Percentiles rank a stretch among this genome's conserved stretches.
Conservation (phyloP, 2,888 invertebrate species). For the Clostera curtula region DNA sequence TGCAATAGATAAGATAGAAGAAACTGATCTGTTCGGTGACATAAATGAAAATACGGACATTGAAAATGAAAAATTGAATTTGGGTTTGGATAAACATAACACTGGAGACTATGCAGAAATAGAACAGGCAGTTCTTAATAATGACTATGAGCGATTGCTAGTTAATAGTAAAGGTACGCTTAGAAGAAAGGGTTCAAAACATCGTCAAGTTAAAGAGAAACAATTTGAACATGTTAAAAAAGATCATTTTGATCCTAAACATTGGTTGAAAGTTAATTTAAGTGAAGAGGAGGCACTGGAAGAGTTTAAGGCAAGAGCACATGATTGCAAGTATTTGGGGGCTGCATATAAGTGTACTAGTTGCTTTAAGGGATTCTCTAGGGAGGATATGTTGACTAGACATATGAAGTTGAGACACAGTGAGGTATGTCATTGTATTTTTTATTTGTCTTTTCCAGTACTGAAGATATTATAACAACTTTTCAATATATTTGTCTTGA, state of each 20-base stretch:
- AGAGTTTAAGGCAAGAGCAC: conserved; percentile 37
- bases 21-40: conserved; percentile 20
- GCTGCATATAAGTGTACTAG: conserved; percentile 46
- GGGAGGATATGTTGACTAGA: conserved; percentile 46
- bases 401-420: conserved; percentile 45
- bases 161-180: too few relatives aligned
- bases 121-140: conserved; percentile 20
- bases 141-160: too few relatives aligned
- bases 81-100: conserved; percentile 9
- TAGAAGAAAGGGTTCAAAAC: conserved; percentile 8
- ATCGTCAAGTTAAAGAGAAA: conserved; percentile 12
- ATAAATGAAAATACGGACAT: conserved; percentile 21
- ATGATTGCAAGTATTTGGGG: conserved; percentile 37
- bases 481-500: too few relatives aligned
- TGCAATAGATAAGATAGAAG: conserved; percentile 2
- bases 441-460: background rate
- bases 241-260: conserved; percentile 13
- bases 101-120: conserved; percentile 11
- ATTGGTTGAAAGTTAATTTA: conserved; percentile 46
- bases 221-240: conserved; percentile 5
- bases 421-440: conserved; percentile 32
- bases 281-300: conserved; percentile 52
- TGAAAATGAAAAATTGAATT: conserved; percentile 16
- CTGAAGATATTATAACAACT: background rate
- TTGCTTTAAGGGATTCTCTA: conserved; percentile 56